Conservation (phyloP, 2,797 vertebrate genomes). For the Pelobates cultripes region DNA sequence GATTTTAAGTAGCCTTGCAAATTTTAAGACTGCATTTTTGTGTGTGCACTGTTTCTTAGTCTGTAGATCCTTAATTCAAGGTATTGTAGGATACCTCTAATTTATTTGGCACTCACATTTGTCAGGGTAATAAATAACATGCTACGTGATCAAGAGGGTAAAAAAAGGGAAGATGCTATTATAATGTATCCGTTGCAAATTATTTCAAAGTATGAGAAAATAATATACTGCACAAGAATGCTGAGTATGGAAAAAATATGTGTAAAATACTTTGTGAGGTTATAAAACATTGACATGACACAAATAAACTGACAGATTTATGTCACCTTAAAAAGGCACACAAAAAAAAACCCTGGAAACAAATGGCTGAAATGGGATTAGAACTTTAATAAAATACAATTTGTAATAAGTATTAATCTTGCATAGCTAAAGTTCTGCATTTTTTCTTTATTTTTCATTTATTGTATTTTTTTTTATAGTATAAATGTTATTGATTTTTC, state of each 20-base stretch:
- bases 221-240: constrained; percentile 43
- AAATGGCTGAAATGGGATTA: background rate
- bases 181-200: constrained; percentile 49
- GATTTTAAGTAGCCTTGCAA: too few species aligned
- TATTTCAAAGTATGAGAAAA: constrained; percentile 46
- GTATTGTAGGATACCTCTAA: constrained; percentile 12
- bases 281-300: constrained; percentile 48
- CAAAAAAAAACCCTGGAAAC: background rate
- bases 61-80: too few species aligned
- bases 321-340: constrained; percentile 7
- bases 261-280: constrained; percentile 23
- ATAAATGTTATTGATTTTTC: too few species aligned
- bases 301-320: constrained; percentile 43
- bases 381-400: background rate
- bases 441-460: too few species aligned
- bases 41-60: too few species aligned
- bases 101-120: constrained; percentile 41
- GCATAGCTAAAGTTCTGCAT: too few species aligned
- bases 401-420: too few species aligned
- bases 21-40: constrained; percentile 15
- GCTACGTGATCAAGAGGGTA: constrained; percentile 27
- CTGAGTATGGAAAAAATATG: constrained; percentile 35
- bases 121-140: constrained; percentile 46
- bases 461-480: too few species aligned
- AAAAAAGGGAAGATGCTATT: constrained; percentile 20